These are phyloP conservation scores for Pristionchus mayeri DNA, from an alignment of 2,888 invertebrate species.

Conservation along the genomic window DNA sequence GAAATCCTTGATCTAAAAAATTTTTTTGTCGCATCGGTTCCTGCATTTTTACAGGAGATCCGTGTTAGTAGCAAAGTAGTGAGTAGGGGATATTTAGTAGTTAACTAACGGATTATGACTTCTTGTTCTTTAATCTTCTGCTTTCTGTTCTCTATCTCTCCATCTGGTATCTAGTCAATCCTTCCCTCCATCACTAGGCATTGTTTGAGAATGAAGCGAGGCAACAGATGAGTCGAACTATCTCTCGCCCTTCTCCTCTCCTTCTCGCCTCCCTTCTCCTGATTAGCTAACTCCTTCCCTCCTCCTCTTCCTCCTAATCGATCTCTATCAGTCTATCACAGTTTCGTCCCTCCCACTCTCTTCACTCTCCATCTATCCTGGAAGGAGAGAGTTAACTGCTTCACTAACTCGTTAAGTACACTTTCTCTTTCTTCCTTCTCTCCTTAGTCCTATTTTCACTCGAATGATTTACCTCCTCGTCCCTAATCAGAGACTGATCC, in stretches of 20 bases:
- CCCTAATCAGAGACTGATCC: conserved; percentile 22
- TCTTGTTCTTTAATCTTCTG: not conserved
- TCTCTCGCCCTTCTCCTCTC: not conserved
- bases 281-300: not conserved
- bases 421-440: not conserved
- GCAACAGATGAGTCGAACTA: conserved; percentile 4
- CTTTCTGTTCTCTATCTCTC: not conserved
- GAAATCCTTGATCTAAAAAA: no score
- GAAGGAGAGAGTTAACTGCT: conserved; percentile 16
- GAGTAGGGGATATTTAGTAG: no score
- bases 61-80: no score
- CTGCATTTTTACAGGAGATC: no score
- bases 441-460: conserved; percentile 2
- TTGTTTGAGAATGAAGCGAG: conserved; percentile 3
- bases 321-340: not conserved
- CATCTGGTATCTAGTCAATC: not conserved
- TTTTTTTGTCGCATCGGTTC: no score
- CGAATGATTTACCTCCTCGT: conserved; percentile 20
- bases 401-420: conserved; percentile 29
- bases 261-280: conserved; percentile 28
- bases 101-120: not conserved
- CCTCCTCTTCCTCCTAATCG: conserved; percentile 13
- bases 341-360: not conserved
- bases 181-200: not conserved
- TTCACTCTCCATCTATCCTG: not conserved